A percentile compares a stretch with the other conserved stretches of the same genome.
Conservation (phyloP, 1,140 invertebrate genomes). For the Drosophila nigrodunni region DNA sequence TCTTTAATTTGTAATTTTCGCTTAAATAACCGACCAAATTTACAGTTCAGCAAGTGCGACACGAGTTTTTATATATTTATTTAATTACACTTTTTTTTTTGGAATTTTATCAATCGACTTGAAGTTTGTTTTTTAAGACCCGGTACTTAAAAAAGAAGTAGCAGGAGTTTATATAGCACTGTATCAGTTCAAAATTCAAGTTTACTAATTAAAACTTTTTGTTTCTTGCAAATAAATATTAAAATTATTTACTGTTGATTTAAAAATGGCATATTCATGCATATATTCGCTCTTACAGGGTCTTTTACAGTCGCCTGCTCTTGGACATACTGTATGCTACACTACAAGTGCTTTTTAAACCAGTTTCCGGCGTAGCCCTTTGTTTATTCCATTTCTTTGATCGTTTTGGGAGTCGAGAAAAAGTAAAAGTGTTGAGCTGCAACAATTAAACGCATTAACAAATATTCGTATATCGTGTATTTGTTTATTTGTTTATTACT, state of each 20-base stretch:
- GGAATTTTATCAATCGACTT: constrained; percentile 17
- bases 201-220: too few relatives aligned
- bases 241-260: too few relatives aligned
- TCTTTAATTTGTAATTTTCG: constrained; percentile 45
- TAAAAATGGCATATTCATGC: too few relatives aligned
- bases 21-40: constrained; percentile 5
- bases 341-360: constrained; percentile 48
- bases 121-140: too few relatives aligned
- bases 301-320: too few relatives aligned
- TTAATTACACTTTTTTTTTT: background rate
- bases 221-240: too few relatives aligned
- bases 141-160: too few relatives aligned
- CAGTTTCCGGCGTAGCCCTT: constrained; percentile 57
- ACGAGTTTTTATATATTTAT: constrained; percentile 38
- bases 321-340: too few relatives aligned
- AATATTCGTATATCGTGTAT: constrained; percentile 42
- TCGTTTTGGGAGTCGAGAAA: constrained; percentile 20
- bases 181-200: too few relatives aligned
- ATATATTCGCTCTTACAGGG: too few relatives aligned
- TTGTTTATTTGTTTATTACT: background rate
- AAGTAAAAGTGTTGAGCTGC: constrained; percentile 74
- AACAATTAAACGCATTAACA: constrained; percentile 65
- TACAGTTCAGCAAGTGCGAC: constrained; percentile 56
- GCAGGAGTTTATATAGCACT: too few relatives aligned
- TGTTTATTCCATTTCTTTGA: constrained; percentile 32